These are phyloP conservation scores for Megalopta genalis DNA, from an alignment of 1,140 invertebrate genomes.

Conservation along the genomic window DNA sequence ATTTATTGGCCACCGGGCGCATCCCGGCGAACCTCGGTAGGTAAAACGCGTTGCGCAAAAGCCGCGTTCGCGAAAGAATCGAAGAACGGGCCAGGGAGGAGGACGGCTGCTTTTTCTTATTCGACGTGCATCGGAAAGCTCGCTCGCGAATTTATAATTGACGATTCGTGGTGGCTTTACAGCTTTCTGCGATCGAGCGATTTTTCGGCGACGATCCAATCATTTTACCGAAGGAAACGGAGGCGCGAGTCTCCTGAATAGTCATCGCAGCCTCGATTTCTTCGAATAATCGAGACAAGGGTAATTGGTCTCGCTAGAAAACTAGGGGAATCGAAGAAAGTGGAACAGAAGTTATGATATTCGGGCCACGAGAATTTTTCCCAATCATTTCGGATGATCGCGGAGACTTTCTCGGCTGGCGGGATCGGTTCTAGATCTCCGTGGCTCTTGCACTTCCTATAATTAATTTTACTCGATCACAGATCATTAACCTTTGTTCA, in stretches of 20 bases:
- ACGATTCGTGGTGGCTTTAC: no score
- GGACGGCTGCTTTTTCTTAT: no score
- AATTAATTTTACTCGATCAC: no score
- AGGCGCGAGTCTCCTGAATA: not conserved
- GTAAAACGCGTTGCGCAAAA: not conserved
- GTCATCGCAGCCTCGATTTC: not conserved
- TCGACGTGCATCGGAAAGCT: no score
- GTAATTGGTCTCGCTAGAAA: conserved; percentile 1
- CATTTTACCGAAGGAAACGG: not conserved
- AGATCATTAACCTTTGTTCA: no score
- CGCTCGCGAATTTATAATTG: no score
- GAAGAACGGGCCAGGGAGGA: not conserved
- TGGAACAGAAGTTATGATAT: conserved; percentile 13
- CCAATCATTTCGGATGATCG: not conserved
- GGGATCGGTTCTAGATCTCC: not conserved
- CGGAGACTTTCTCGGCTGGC: not conserved
- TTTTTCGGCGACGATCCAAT: no score
- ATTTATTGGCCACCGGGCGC: conserved; percentile 50
- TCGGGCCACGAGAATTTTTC: not conserved
- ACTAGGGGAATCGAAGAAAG: conserved; percentile 10
- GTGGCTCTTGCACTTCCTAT: no score
- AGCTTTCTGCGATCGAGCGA: no score
- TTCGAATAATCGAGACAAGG: not conserved
- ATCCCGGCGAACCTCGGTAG: conserved; percentile 12
- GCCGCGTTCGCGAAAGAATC: not conserved